Conservation (phyloP, 2,113 vertebrate genomes). For the Nibea albiflora region DNA sequence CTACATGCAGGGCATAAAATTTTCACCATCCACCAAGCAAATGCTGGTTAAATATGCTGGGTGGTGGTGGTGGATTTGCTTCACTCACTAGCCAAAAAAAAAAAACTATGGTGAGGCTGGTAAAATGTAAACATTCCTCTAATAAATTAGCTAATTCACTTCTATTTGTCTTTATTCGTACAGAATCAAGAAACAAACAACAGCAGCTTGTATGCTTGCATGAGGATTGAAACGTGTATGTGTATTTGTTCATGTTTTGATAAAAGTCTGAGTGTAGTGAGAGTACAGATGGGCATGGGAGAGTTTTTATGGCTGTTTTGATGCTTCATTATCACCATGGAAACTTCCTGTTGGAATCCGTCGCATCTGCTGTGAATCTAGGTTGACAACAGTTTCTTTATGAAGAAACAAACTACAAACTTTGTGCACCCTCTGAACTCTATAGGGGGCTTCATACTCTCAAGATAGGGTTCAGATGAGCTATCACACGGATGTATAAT, state of each 20-base stretch:
- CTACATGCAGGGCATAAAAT: conserved; percentile 14
- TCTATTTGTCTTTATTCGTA: not conserved
- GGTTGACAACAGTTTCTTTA: not conserved
- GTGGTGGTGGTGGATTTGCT: too few species aligned
- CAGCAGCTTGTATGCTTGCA: not conserved
- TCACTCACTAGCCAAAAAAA: too few species aligned
- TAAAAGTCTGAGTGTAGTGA: conserved; percentile 1
- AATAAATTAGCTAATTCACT: conserved; percentile 1
- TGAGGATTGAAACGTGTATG: not conserved
- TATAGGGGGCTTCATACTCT: not conserved
- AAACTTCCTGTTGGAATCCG: conserved; percentile 2
- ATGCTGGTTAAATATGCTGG: too few species aligned
- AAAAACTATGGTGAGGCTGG: too few species aligned
- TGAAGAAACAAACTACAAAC: not conserved
- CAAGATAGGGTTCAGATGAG: not conserved
- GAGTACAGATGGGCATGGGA: conserved; percentile 5
- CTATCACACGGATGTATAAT: not conserved
- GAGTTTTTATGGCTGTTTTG: conserved; percentile 5
- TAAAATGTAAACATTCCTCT: too few species aligned
- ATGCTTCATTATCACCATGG: not conserved
- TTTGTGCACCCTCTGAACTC: not conserved
- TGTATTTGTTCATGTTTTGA: not conserved
- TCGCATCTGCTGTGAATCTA: not conserved
- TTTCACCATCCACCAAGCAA: too few species aligned
- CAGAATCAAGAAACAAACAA: not conserved